Base-by-base conservation (phyloP, 2,888 invertebrate genomes). In the Tethea ocularis region DNA sequence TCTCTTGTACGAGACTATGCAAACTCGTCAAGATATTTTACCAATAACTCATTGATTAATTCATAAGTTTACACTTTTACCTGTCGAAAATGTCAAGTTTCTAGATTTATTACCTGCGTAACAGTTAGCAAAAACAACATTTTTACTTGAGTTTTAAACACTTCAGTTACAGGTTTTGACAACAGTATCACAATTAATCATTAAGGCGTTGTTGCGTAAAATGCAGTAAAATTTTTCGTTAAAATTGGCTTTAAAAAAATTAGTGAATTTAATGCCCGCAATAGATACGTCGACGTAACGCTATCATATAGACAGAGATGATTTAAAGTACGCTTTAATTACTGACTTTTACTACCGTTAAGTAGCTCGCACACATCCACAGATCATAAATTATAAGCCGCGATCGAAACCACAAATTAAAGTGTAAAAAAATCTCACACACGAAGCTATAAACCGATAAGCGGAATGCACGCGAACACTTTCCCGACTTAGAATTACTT, bases 381-480 rank as follows among this genome's bases (percentile, higher is more conserved):
- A 62, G 65, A 65, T 68, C 69, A 62, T 72, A 71, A 68, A 71
- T 71, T 59, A 56, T 41, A 41, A 62, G 51, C 41, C 36, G 59
- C 59, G 56, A 61, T 58, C 55, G 58, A 61, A 64, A 62, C 61
- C 51, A 52, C 61, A 57, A 53, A 58, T 62, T 60, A 56, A 57
- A 59, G 11, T 69, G 26, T 63, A 66, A 71, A 67, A 72, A 78
- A 78, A 78, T 46, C 46, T 46, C 46, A 69, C 55, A 23, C 29
- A 55, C 56, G 68, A 64, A 66, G 68, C 62, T 76, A 59, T 66
- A 66, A 75, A 75, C 74, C 65, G 66, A 65, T 66, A 70, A 72
- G 77, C 78, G 77, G 71, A 78, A 74, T 78, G 74, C 74, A 69
- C 69, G 70, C 71, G 53, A 71, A 62, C 69, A 67, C 72, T 73